Conservation (phyloP, 1,140 invertebrate genomes). For the Pseudomyrmex gracilis region DNA sequence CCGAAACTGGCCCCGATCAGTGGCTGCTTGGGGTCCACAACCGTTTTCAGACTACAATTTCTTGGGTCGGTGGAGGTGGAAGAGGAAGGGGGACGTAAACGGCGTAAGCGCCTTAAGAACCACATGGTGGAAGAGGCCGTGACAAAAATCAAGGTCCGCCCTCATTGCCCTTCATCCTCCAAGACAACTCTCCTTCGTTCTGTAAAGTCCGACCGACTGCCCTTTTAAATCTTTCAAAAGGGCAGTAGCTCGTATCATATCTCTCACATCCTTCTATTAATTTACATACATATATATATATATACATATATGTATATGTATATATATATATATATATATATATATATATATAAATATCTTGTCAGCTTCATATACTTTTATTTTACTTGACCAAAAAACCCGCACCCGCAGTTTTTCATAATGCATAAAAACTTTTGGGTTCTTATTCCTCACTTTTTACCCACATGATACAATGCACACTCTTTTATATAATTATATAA, state of each 20-base stretch:
- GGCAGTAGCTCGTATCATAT: slow-evolving; percentile 18
- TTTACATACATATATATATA: slow-evolving; percentile 16
- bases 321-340: slow-evolving; percentile 4
- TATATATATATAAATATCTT: slow-evolving; percentile 19
- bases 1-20: slow-evolving; percentile 83
- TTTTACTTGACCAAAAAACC: slow-evolving; percentile 18
- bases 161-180: slow-evolving; percentile 65
- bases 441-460: slow-evolving; percentile 13
- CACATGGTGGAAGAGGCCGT: slow-evolving; percentile 98
- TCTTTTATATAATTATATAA: slow-evolving; percentile 25
- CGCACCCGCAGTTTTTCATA: slow-evolving; percentile 9
- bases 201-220: slow-evolving; percentile 25
- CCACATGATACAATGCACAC: slow-evolving; percentile 22
- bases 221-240: slow-evolving; percentile 34
- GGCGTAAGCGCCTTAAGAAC: slow-evolving; percentile 93
- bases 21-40: slow-evolving; percentile 83
- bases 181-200: slow-evolving; percentile 59
- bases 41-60: slow-evolving; percentile 93
- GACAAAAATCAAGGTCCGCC: slow-evolving; percentile 96
- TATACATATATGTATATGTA: too few species aligned
- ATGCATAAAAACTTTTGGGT: slow-evolving; percentile 26
- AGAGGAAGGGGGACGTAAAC: slow-evolving; percentile 90
- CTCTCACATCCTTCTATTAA: slow-evolving; percentile 41
- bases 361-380: slow-evolving; percentile 46
- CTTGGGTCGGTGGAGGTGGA: slow-evolving; percentile 94